A percentile compares a stretch with the other conserved stretches of the same genome.
Conservation (phyloP, 2,797 vertebrate species). For the Staurois parvus region DNA sequence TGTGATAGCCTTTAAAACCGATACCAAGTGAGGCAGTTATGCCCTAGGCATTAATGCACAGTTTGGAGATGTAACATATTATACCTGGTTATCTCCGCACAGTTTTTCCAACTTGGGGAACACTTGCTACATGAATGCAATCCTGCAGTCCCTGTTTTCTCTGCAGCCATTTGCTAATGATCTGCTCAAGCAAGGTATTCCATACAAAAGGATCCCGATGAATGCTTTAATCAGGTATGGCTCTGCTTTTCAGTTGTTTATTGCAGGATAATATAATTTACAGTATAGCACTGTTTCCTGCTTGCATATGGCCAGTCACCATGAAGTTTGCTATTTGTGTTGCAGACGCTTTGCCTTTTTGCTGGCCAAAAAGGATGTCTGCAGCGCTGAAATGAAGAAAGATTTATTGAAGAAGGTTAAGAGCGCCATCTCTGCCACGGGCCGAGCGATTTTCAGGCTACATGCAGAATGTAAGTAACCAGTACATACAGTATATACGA, state of each 20-base stretch:
- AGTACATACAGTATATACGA: background rate
- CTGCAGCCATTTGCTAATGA: conserved; percentile 96
- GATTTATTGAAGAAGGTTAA: conserved; percentile 96
- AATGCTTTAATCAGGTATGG: conserved; percentile 92
- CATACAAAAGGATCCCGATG: conserved; percentile 92
- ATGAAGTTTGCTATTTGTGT: background rate
- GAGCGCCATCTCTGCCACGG: conserved; percentile 94
- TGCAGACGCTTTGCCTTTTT: conserved; percentile 93
- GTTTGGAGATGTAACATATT: too few relatives aligned
- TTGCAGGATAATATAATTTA: too few relatives aligned
- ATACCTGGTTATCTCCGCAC: conserved; percentile 47
- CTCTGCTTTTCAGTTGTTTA: background rate
- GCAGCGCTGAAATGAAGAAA: conserved; percentile 93
- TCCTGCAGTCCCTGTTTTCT: conserved; percentile 97
- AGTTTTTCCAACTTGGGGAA: conserved; percentile 98
- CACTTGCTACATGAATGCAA: conserved; percentile 99
- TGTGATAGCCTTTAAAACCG: too few relatives aligned
- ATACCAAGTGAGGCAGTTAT: too few relatives aligned
- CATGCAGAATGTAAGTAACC: conserved; percentile 93
- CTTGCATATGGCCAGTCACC: too few relatives aligned
- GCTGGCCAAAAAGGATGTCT: conserved; percentile 93
- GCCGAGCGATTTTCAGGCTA: conserved; percentile 98
- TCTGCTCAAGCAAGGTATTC: conserved; percentile 93
- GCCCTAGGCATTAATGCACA: too few relatives aligned
- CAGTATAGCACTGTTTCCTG: too few relatives aligned